Evolutionary conservation across 2,113 vertebrate species (phyloP).

Genomic region (Sebastes fasciatus): DNA sequence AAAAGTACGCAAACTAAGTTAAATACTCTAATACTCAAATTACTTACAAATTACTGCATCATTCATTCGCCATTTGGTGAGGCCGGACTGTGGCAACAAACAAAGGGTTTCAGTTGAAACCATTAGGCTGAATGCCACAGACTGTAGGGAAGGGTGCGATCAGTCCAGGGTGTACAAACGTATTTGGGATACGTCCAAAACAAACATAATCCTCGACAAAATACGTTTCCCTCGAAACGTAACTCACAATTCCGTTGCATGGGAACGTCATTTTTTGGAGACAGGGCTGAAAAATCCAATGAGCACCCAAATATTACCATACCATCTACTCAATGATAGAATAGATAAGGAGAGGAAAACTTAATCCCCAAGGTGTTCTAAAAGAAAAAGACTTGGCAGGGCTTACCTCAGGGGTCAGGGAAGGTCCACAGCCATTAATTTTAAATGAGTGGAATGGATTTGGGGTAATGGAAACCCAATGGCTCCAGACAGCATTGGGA

Average conservation of each 20-base stretch:
- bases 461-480: conserved; percentile 79
- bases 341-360: conserved; percentile 35
- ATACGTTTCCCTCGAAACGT: too few species aligned
- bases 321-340: conserved; percentile 14
- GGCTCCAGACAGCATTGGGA: conserved; percentile 71
- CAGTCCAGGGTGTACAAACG: too few species aligned
- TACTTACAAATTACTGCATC: too few species aligned
- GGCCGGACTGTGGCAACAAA: background rate
- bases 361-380: conserved; percentile 56
- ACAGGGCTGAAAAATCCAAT: background rate
- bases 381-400: conserved; percentile 33
- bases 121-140: background rate
- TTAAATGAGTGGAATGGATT: conserved; percentile 82
- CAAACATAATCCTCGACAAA: too few species aligned
- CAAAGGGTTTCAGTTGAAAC: background rate
- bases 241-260: too few species aligned
- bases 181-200: too few species aligned
- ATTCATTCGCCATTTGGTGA: too few species aligned
- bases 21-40: too few species aligned
- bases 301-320: conserved; percentile 7
- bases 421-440: conserved; percentile 79
- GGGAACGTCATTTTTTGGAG: too few species aligned
- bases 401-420: conserved; percentile 71
- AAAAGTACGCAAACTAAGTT: too few species aligned
- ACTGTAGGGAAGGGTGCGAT: background rate